Evolutionary conservation across 2,797 vertebrate genomes (phyloP).

Genomic region (Antennarius maculatus): DNA sequence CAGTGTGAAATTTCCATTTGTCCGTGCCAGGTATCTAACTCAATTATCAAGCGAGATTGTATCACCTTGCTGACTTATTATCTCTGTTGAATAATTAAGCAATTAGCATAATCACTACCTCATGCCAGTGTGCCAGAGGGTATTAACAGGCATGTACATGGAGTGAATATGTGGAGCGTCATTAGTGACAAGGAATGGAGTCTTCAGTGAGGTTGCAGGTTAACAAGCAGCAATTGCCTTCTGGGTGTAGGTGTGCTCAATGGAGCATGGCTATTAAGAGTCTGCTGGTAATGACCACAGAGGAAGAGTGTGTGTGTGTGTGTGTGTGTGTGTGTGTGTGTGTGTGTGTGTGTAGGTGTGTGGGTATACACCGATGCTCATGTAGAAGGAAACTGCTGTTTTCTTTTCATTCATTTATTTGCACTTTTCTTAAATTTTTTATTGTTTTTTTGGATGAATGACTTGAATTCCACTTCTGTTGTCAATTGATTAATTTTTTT

Average conservation of each 20-base stretch:
- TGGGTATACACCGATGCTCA: no score
- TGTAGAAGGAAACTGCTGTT: no score
- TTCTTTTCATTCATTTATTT: no score
- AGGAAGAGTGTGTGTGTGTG: background rate
- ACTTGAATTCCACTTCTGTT: no score
- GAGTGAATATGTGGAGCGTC: conserved; percentile 45
- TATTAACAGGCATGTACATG: conserved; percentile 32
- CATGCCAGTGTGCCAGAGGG: conserved; percentile 51
- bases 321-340: conserved; percentile 9
- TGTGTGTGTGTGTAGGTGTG: background rate
- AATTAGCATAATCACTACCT: conserved; percentile 71
- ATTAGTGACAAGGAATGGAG: conserved; percentile 66
- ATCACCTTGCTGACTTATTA: conserved; percentile 66
- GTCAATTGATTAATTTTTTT: no score
- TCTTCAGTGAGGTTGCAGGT: conserved; percentile 70
- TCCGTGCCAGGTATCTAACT: conserved; percentile 60
- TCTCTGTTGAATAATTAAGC: conserved; percentile 70
- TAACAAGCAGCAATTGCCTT: conserved; percentile 76
- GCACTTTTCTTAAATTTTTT: no score
- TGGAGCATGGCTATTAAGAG: conserved; percentile 71
- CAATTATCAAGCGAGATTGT: conserved; percentile 60
- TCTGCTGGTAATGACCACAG: conserved; percentile 50
- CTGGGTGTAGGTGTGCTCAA: conserved; percentile 76
- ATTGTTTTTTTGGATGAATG: no score
- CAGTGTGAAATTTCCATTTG: conserved; percentile 49